Base-by-base conservation (phyloP, 1,140 invertebrate species). In the Trachymyrmex cornetzi region DNA sequence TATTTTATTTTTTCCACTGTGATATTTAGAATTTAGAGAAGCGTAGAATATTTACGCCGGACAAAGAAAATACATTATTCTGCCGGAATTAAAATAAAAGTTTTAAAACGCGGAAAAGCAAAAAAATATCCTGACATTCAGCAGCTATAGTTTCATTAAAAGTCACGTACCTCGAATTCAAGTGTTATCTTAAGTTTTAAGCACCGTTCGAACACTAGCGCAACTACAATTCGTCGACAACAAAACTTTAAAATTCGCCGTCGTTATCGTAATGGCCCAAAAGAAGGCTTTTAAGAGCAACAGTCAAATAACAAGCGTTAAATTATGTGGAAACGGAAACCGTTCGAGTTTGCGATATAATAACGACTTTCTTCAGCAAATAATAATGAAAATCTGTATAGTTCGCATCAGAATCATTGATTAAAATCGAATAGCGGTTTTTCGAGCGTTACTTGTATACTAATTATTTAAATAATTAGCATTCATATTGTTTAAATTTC, bases 21-120 rank as follows among this genome's bases (percentile, higher is more conserved):
- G 6, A 69, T 50, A 50, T 50, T 69, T 69, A 50, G 38, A 69
- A 50, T 69, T 69, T 69, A 69, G 38, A 50, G 22, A 24, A 69
- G 22, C n/a, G 22, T 27, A 69, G 38, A 69, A 50, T 69, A 69
- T 69, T 69, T 69, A 27, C 22, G 11, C 66, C 6, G n/a, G 5
- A 14, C 12, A 9, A 69, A 48, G 6, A 48, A 50, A 14, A 50
- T 48, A 38, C n/a, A 50, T 69, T 50, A 69, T 69, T 69, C n/a
- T 44, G 1, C 12, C 5, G 6, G 12, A 24, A 69, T 50, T 69
- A 50, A 69, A 48, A 69, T 48, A 24, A 0, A 16, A 50, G 38
- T 69, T 48, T 69, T 69, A 16, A 69, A 69, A 50, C n/a, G 7
- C 12, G n/a, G 2, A 24, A 16, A 48, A 9, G 0, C 22, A 69